Conservation (phyloP, 92 coral and sea anemone species). For the Muricea muricata region DNA sequence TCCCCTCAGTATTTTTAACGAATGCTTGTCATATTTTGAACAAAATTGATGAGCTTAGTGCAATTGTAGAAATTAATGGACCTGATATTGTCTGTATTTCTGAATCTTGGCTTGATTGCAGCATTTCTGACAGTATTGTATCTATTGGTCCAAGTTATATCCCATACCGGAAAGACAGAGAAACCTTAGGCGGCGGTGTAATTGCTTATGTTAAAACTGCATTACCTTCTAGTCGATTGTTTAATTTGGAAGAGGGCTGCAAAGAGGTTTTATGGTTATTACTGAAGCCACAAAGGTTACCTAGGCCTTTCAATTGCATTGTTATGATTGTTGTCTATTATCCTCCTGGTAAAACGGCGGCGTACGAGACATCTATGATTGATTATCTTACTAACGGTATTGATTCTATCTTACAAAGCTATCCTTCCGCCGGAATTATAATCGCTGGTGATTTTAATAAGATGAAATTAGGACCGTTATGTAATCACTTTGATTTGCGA, state of each 20-base stretch:
- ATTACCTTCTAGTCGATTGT: conserved; percentile 9
- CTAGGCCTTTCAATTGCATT: background rate
- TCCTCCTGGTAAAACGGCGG: no score
- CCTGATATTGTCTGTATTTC: background rate
- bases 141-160: conserved; percentile 1
- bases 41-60: conserved; percentile 32
- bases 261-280: no score
- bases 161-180: conserved; percentile 8
- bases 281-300: background rate
- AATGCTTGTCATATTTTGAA: conserved; percentile 13
- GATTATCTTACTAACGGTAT: no score
- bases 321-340: no score
- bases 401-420: no score
- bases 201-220: conserved; percentile 12
- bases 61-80: conserved; percentile 17
- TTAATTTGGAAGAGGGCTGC: background rate
- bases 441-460: no score
- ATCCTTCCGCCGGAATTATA: no score
- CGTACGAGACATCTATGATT: background rate
- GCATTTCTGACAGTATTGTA: background rate
- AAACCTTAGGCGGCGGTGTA: conserved; percentile 4
- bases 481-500: no score
- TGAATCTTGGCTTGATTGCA: conserved; percentile 22
- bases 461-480: no score
- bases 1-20: background rate